Percentiles rank a stretch among this genome's conserved stretches.
These are phyloP conservation scores for Phataginus tricuspis DNA, from an alignment of 2,797 vertebrate genomes.

Conservation along the genomic window DNA sequence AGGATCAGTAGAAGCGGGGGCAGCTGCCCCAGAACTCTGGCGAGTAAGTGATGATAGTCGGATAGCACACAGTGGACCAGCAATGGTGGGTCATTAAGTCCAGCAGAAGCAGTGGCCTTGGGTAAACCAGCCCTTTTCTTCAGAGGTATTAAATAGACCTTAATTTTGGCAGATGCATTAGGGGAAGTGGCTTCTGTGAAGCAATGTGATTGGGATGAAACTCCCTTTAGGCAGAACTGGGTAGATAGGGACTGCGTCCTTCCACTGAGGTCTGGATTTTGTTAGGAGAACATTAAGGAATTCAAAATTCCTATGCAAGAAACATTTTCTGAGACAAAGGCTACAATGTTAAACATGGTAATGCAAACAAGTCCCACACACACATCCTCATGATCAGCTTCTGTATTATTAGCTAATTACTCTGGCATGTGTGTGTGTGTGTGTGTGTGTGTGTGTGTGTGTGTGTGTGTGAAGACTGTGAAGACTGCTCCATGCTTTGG, in stretches of 20 bases:
- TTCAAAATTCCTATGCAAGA: background rate
- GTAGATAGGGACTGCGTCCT: background rate
- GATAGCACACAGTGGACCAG: background rate
- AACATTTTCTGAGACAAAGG: conserved; percentile 2
- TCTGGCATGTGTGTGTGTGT: background rate
- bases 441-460: background rate
- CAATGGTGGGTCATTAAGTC: background rate
- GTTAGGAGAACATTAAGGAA: background rate
- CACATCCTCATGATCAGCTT: background rate
- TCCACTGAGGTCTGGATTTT: background rate
- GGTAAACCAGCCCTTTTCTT: background rate
- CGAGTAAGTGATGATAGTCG: background rate
- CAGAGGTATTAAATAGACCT: background rate
- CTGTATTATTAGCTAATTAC: background rate
- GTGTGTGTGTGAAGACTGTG: no score
- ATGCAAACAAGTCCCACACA: background rate
- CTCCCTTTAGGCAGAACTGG: background rate
- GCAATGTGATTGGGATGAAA: background rate
- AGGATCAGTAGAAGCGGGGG: background rate
- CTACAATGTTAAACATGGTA: background rate
- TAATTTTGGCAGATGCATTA: background rate
- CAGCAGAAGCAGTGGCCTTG: background rate
- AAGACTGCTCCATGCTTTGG: background rate
- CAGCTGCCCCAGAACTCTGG: background rate
- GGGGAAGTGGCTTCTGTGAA: background rate